These are phyloP conservation scores for Himalopsyche kuldschensis DNA, from an alignment of 2,888 invertebrate species.

Conservation along the genomic window DNA sequence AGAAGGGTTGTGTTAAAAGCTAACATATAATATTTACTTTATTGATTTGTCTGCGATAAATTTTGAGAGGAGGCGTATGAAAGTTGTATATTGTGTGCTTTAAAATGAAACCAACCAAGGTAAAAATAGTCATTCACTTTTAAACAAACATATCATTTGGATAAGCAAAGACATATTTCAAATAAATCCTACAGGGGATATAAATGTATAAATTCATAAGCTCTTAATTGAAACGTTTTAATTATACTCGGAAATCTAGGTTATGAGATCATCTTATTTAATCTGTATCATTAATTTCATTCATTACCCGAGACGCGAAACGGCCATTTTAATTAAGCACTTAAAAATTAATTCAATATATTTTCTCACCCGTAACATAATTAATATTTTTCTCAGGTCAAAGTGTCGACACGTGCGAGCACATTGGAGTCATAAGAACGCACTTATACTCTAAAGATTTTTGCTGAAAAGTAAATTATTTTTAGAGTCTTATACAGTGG, in stretches of 20 bases:
- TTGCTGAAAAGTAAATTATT: neutral
- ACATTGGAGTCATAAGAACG: neutral
- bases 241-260: neutral
- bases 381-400: neutral
- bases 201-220: too few relatives aligned
- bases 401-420: neutral
- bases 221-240: too few relatives aligned
- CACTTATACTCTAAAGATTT: neutral
- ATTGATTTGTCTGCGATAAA: too few relatives aligned
- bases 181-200: too few relatives aligned
- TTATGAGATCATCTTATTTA: neutral
- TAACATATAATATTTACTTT: too few relatives aligned
- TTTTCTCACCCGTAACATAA: neutral
- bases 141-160: too few relatives aligned
- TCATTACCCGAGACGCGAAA: neutral
- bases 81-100: too few relatives aligned
- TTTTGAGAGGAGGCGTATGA: too few relatives aligned
- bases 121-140: too few relatives aligned
- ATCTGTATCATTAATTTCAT: neutral
- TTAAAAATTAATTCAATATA: neutral
- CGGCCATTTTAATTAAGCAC: neutral
- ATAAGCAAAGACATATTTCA: too few relatives aligned
- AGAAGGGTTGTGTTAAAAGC: too few relatives aligned
- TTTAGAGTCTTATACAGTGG: neutral
- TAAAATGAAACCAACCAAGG: too few relatives aligned